Percentiles rank a stretch among this genome's conserved stretches.
These are phyloP conservation scores for Strix uralensis DNA, from an alignment of 2,113 vertebrate genomes.

Conservation along the genomic window DNA sequence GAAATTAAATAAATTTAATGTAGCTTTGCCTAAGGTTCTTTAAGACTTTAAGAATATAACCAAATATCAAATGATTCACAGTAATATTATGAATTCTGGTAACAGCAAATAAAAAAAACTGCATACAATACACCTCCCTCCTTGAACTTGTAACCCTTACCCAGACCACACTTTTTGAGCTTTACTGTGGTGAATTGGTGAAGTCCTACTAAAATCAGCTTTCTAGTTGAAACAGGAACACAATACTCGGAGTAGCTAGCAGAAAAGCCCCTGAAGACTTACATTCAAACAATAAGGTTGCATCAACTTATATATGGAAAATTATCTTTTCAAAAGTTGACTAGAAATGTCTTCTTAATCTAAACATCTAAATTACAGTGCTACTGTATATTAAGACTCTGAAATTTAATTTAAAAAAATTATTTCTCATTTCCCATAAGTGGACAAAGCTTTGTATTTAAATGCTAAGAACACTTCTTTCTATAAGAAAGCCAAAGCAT, in stretches of 20 bases:
- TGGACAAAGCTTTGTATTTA: not conserved
- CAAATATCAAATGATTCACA: not conserved
- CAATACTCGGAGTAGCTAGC: not conserved
- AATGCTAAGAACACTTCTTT: not conserved
- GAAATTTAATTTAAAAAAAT: not conserved
- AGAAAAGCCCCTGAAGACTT: not conserved
- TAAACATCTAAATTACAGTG: not conserved
- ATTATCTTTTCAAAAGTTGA: not conserved
- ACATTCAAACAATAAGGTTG: not conserved
- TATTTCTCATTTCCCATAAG: not conserved
- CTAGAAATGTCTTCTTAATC: not conserved
- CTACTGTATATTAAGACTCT: not conserved
- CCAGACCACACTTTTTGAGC: not conserved
- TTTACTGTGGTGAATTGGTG: not conserved
- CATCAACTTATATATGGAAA: not conserved
- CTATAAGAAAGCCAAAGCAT: not conserved
- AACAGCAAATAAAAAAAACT: not conserved
- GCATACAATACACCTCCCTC: not conserved
- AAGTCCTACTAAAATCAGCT: not conserved
- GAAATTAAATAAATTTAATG: not conserved
- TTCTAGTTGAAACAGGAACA: not conserved
- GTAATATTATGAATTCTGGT: not conserved
- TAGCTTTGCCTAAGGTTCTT: not conserved
- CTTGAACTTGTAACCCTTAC: not conserved
- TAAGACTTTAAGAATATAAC: not conserved